phyloP scores from a whole-genome alignment of 2,113 vertebrate species.

The Halichoerus grypus region DNA sequence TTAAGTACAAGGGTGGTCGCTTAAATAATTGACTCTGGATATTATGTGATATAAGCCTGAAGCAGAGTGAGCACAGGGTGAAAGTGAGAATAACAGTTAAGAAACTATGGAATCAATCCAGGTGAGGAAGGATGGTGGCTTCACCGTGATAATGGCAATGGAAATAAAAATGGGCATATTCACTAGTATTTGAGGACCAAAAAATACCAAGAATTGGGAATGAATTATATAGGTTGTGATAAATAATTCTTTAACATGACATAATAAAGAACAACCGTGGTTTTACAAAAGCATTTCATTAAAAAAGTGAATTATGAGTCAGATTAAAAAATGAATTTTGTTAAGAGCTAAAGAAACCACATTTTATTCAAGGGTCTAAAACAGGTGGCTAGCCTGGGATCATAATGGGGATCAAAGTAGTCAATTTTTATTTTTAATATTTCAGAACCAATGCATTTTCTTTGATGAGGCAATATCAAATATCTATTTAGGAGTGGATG shows the following conservation, averaged over 20 bases:
- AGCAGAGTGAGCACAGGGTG: not conserved
- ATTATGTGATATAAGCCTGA: conserved; percentile 45
- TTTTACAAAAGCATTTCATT: not conserved
- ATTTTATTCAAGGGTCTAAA: not conserved
- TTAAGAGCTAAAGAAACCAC: not conserved
- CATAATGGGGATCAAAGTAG: not conserved
- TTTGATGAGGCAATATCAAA: not conserved
- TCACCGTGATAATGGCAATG: not conserved
- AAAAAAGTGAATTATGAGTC: not conserved
- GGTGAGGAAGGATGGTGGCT: not conserved
- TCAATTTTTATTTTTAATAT: conserved; percentile 25
- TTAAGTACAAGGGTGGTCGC: conserved; percentile 23
- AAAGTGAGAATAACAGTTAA: conserved; percentile 48
- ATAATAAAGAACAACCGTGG: not conserved
- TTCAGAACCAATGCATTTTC: not conserved
- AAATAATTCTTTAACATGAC: not conserved
- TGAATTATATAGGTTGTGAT: not conserved
- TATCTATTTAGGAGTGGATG: not conserved
- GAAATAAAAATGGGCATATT: conserved; percentile 43
- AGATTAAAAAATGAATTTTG: not conserved
- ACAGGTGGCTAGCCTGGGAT: not conserved
- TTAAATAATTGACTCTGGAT: conserved; percentile 54
- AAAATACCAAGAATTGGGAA: not conserved
- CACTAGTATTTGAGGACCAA: not conserved
- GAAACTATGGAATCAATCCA: conserved; percentile 6